These are phyloP conservation scores for Gasteruption jaculator DNA, from an alignment of 2,888 invertebrate species.

Conservation along the genomic window DNA sequence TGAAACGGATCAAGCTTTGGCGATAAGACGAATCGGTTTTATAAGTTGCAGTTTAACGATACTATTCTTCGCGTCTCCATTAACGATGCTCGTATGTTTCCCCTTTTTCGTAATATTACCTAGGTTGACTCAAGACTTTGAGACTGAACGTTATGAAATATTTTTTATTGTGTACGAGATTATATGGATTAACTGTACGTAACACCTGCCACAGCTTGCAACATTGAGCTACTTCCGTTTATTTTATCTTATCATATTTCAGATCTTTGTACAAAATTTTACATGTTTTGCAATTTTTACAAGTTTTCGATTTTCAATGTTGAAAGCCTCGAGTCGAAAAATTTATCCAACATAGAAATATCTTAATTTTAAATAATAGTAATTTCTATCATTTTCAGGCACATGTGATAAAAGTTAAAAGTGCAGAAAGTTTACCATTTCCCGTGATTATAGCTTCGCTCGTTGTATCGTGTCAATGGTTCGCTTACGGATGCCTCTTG, in stretches of 20 bases:
- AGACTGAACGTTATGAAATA: no score
- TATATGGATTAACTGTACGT: no score
- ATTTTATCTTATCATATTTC: no score
- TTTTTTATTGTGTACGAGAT: no score
- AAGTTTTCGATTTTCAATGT: no score
- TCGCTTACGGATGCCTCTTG: slow-evolving; percentile 74
- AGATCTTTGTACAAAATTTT: no score
- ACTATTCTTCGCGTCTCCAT: slow-evolving; percentile 76
- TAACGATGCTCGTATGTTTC: slow-evolving; percentile 64
- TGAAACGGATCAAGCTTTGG: slow-evolving; percentile 55
- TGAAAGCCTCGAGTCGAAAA: no score
- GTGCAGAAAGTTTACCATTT: slow-evolving; percentile 82
- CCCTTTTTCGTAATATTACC: neutral
- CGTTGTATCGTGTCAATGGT: slow-evolving; percentile 79
- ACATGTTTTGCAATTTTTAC: neutral
- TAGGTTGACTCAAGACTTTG: no score
- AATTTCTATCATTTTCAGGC: slow-evolving; percentile 45
- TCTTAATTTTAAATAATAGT: neutral
- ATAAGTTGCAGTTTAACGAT: slow-evolving; percentile 72
- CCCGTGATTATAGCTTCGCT: slow-evolving; percentile 81
- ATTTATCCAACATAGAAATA: neutral
- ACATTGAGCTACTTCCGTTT: no score
- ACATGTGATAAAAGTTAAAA: slow-evolving; percentile 75
- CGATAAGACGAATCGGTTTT: slow-evolving; percentile 63
- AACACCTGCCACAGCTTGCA: no score